Base-by-base conservation (phyloP, 2,113 vertebrate species). In the Oriolus oriolus region DNA sequence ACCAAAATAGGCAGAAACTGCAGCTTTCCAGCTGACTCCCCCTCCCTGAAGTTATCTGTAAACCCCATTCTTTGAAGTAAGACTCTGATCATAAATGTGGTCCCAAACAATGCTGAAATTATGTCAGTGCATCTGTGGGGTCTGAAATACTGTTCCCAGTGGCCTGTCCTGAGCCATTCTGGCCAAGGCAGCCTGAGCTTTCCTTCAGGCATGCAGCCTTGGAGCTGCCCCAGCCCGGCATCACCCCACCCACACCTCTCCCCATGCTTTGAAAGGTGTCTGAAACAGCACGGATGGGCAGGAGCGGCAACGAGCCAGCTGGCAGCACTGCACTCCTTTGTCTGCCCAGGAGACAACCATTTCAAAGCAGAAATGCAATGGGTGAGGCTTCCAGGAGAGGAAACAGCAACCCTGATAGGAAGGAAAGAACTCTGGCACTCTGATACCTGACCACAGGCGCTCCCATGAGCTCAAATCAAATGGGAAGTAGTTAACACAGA, bases 1-100 rank as follows among this genome's bases (percentile, higher is more conserved):
- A 95, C 71, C 49, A 84, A 91, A 95, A 84, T 8, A 93, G 64
- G 60, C 57, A 95, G 66, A 87, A 95, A 57, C 35, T 89, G 75
- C 76, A 76, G 61, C 18, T 39, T 75, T 56, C 76, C 82, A 79
- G 61, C 19, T 84, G 84, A 86, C 45, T 64, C 17, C 7, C 45
- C 45, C 21, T 16, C 23, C 56, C 23, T 19, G 5, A 73, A 94
- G 66, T 49, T 79, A 76, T 76, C 80, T 88, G 79, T 54, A 59
- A 90, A 89, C 41, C 61, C n/a, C 35, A 44, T 49, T 70, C 76
- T 71, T 79, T 19, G 41, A 61, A 28, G 41, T n/a, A 47, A 63
- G 53, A 37, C 30, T 66, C 18, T 10, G 13, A 45, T 45, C 54
- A 17, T 49, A 57, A 76, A 17, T 1, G 11, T 0, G 0, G 28